A percentile compares a stretch with the other conserved stretches of the same genome.
Evolutionary conservation across 2,888 invertebrate species (phyloP).

Genomic region (Sturmia bella): DNA sequence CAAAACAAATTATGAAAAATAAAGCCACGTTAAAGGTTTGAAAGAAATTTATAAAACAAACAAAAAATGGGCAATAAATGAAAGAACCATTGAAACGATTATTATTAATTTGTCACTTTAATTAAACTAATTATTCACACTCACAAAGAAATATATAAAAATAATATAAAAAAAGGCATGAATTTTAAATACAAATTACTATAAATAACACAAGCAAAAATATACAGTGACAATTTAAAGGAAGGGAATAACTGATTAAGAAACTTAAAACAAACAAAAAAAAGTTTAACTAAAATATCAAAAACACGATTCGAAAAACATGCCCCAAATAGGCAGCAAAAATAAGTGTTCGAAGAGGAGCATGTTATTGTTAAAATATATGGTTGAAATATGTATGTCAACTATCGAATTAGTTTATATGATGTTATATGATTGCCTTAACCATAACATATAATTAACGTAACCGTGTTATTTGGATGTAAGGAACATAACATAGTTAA

Average conservation of each 20-base stretch:
- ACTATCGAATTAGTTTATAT: too few species aligned
- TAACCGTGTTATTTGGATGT: too few species aligned
- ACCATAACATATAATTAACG: too few species aligned
- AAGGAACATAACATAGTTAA: too few species aligned
- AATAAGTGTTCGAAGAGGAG: too few species aligned
- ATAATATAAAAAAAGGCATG: constrained; percentile 32
- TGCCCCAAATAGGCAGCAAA: too few species aligned
- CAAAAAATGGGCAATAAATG: neutral
- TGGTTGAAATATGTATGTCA: too few species aligned
- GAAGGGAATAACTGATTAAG: neutral
- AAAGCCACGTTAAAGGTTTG: neutral
- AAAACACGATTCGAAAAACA: too few species aligned
- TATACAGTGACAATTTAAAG: neutral
- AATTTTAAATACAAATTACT: constrained; percentile 21
- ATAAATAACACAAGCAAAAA: neutral
- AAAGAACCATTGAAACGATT: constrained; percentile 44
- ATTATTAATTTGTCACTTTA: constrained; percentile 63
- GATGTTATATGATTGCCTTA: too few species aligned
- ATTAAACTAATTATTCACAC: constrained; percentile 65
- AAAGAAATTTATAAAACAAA: constrained; percentile 1
- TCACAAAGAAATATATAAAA: constrained; percentile 15
- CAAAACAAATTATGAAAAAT: constrained; percentile 20
- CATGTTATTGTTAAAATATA: too few species aligned
- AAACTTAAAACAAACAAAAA: too few species aligned
- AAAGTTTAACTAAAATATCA: too few species aligned